phyloP scores from a whole-genome alignment of 2,797 vertebrate genomes.

The Xenentodon cancila region DNA sequence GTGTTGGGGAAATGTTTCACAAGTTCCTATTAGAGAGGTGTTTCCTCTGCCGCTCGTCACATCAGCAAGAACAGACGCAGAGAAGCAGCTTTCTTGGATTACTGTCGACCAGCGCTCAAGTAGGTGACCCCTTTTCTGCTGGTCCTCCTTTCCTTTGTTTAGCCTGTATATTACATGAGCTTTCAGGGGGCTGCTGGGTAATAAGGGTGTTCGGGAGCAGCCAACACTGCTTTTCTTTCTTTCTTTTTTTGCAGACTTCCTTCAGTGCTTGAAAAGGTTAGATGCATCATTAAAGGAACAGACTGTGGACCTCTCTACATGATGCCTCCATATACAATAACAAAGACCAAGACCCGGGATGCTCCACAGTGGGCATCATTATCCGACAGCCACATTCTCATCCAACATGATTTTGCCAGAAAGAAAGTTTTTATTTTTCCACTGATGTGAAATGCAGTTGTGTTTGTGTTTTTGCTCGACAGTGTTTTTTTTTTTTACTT shows the following conservation, averaged over 20 bases:
- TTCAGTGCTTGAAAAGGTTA: background rate
- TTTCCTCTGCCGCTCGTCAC: no score
- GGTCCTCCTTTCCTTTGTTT: background rate
- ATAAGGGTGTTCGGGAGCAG: slow-evolving; percentile 27
- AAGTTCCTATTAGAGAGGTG: no score
- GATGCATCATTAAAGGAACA: slow-evolving; percentile 8
- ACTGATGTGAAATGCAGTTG: no score
- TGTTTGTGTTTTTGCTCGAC: no score
- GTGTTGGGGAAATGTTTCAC: no score
- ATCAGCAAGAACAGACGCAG: no score
- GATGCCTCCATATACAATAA: slow-evolving; percentile 1
- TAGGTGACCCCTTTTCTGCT: background rate
- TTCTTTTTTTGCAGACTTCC: slow-evolving; percentile 31
- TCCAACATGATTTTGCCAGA: no score
- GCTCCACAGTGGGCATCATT: background rate
- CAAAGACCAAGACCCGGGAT: background rate
- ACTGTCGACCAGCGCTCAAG: background rate
- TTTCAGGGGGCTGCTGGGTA: slow-evolving; percentile 27
- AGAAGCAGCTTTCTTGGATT: no score
- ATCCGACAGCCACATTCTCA: background rate
- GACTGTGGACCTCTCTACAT: slow-evolving; percentile 5
- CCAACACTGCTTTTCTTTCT: no score
- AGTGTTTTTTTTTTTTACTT: no score
- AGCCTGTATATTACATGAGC: slow-evolving; percentile 27
- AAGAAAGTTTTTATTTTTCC: no score